Percentiles rank a stretch among this genome's conserved stretches.
Conservation (phyloP, 2,113 vertebrate genomes). For the Brachionichthys hirsutus region DNA sequence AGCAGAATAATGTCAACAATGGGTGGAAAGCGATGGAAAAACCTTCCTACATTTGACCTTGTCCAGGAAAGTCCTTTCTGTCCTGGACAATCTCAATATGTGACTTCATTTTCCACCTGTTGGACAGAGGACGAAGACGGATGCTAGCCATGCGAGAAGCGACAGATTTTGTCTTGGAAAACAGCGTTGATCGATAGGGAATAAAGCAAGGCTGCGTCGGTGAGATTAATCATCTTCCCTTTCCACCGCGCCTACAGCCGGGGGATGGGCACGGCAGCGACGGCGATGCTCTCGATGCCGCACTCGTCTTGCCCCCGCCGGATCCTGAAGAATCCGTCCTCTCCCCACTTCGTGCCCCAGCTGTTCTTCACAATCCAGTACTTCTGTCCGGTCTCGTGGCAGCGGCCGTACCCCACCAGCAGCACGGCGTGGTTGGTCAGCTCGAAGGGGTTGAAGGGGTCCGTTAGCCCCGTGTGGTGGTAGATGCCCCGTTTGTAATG, state of each 20-base stretch:
- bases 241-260: constrained; percentile 69
- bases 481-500: constrained; percentile 87
- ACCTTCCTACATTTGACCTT: too few relatives aligned
- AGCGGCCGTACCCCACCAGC: constrained; percentile 89
- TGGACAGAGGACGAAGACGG: too few relatives aligned
- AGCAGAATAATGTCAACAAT: too few relatives aligned
- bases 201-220: too few relatives aligned
- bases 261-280: constrained; percentile 84
- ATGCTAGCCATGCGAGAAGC: too few relatives aligned
- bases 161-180: too few relatives aligned
- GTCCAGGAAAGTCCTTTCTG: too few relatives aligned
- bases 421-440: constrained; percentile 94
- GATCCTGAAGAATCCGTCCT: constrained; percentile 92
- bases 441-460: constrained; percentile 90
- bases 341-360: constrained; percentile 89
- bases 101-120: too few relatives aligned
- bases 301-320: constrained; percentile 90
- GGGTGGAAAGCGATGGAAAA: too few relatives aligned
- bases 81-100: too few relatives aligned
- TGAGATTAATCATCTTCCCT: not conserved
- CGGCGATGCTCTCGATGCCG: constrained; percentile 91
- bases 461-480: constrained; percentile 87
- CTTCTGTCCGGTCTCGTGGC: constrained; percentile 78
- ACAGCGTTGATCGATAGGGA: too few relatives aligned
- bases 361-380: constrained; percentile 98